A percentile compares a stretch with the other conserved stretches of the same genome.
phyloP scores from a whole-genome alignment of 2,113 vertebrate genomes.

The Lophius piscatorius region DNA sequence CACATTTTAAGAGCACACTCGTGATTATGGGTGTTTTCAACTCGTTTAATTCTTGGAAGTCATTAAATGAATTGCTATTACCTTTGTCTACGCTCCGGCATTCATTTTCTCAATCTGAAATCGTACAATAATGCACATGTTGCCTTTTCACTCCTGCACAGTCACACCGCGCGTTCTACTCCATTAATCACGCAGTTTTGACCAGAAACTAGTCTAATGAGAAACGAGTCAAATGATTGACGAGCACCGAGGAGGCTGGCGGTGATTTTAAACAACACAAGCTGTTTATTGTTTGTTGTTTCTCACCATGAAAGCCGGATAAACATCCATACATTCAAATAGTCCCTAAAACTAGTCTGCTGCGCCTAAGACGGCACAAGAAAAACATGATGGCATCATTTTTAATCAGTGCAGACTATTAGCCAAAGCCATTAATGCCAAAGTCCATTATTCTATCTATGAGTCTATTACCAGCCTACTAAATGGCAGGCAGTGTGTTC shows the following conservation, averaged over 20 bases:
- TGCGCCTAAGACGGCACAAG: constrained; percentile 39
- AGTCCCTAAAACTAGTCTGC: constrained; percentile 42
- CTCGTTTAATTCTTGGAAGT: background rate
- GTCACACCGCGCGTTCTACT: constrained; percentile 50
- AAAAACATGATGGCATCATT: constrained; percentile 68
- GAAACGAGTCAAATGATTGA: constrained; percentile 72
- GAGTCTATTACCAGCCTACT: constrained; percentile 71
- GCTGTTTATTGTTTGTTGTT: constrained; percentile 68
- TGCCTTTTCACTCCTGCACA: constrained; percentile 64
- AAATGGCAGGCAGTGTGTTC: constrained; percentile 70
- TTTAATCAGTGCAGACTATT: constrained; percentile 74
- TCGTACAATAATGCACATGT: constrained; percentile 47
- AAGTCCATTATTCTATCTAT: constrained; percentile 69
- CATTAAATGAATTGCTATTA: fast-evolving
- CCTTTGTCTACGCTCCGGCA: background rate
- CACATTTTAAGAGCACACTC: background rate
- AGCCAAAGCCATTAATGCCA: constrained; percentile 68
- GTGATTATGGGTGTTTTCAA: background rate
- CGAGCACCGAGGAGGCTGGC: constrained; percentile 57
- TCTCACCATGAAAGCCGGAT: constrained; percentile 61
- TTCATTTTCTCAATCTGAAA: background rate
- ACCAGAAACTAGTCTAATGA: constrained; percentile 70
- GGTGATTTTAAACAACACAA: constrained; percentile 65
- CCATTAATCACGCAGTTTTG: constrained; percentile 72
- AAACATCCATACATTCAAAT: constrained; percentile 48